Base-by-base conservation (phyloP, 2,888 invertebrate species). In the Blomia tropicalis region DNA sequence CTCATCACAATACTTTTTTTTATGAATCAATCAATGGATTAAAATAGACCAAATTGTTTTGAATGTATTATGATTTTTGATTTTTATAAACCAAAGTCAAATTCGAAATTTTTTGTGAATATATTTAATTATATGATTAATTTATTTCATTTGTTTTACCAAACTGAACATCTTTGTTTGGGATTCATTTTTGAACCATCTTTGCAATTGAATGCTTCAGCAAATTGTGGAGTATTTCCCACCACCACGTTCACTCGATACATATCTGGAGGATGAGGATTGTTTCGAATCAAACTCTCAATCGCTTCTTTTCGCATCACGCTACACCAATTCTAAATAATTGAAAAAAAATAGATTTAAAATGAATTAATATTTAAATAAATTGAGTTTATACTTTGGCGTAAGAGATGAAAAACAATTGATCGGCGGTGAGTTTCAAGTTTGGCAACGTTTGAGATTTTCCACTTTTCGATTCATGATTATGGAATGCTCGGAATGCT, bases 301-400 rank as follows among this genome's bases (percentile, higher is more conserved):
- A 47, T 14, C 7, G n/a, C 7, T 47, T 47, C 51, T 27, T 22
- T 22, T 7, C 51, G 51, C 23, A 22, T 47, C 23, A 47, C 51
- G 22, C 51, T 47, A n/a, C 51, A 47, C 51, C 51, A 47, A 27
- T 47, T 47, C 51, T 47, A n/a, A 11, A n/a, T 41, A 14, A 41
- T 41, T 14, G 41, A n/a, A 41, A n/a, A 19, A 47, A 47, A 27
- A 27, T 47, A 47, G 7, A 47, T 11, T 7, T 19, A 47, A 47
- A 22, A 47, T 25, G 17, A 36, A 17, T 7, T 17, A 36, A 36
- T 11, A 11, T 17, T 36, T 36, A 36, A 47, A 47, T 11, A 22
- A 19, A 19, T 14, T 11, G n/a, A 47, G 51, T 47, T 27, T n/a
- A 47, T 47, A 47, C 51, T 27, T n/a, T 7, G 27, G 51, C 51